These are phyloP conservation scores for Mormyrus iriodes DNA, from an alignment of 2,113 vertebrate species.

Conservation along the genomic window DNA sequence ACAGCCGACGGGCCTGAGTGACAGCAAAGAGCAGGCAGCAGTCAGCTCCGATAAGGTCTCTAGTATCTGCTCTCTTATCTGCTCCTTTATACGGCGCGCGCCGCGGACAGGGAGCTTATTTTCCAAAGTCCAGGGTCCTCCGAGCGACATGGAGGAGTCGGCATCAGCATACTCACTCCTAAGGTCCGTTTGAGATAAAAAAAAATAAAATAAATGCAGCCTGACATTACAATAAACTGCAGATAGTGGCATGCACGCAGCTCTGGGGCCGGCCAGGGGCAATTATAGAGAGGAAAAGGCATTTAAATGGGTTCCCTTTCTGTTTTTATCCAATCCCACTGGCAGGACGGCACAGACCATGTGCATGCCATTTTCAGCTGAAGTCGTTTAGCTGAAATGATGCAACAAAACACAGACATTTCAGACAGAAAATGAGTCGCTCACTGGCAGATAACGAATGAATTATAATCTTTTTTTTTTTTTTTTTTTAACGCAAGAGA, in stretches of 20 bases:
- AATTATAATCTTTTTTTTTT: not conserved
- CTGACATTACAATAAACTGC: not conserved
- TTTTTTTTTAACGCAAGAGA: not conserved
- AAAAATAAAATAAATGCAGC: not conserved
- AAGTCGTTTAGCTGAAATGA: not conserved
- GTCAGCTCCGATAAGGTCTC: not conserved
- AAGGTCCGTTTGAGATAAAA: not conserved
- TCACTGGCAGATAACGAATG: not conserved
- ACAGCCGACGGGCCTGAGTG: not conserved
- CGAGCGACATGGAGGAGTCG: not conserved
- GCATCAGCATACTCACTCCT: not conserved
- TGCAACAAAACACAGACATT: not conserved
- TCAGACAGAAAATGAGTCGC: not conserved
- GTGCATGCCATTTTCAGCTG: not conserved
- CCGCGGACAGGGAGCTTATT: not conserved
- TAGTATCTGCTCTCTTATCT: conserved; percentile 10
- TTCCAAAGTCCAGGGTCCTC: not conserved
- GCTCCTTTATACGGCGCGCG: not conserved
- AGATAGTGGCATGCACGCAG: not conserved
- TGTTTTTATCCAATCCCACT: not conserved
- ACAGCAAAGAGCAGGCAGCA: not conserved
- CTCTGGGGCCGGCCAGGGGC: not conserved
- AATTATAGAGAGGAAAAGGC: not conserved
- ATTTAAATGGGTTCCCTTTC: not conserved
- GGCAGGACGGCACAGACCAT: not conserved